phyloP scores from a whole-genome alignment of 2,113 vertebrate genomes.

The Porphyrio hochstetteri region DNA sequence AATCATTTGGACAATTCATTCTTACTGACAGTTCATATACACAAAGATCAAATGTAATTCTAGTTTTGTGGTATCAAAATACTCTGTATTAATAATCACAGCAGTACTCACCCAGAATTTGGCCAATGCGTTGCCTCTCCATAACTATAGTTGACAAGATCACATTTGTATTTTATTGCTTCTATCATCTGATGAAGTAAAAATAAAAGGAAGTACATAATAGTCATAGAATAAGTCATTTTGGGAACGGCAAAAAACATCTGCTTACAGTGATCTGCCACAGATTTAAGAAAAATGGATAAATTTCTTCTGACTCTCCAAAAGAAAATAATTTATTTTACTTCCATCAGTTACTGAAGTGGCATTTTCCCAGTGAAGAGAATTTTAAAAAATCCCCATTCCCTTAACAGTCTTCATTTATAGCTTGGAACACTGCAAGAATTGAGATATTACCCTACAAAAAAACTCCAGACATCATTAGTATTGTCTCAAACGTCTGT shows the following conservation, averaged over 20 bases:
- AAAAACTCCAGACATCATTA: not conserved
- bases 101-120: conserved; percentile 89
- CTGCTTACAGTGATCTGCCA: not conserved
- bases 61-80: not conserved
- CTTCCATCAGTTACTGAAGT: not conserved
- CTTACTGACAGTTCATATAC: not conserved
- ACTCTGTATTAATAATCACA: not conserved
- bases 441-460: not conserved
- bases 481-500: not conserved
- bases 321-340: not conserved
- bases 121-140: conserved; percentile 99
- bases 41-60: not conserved
- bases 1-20: not conserved
- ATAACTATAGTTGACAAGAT: conserved; percentile 98
- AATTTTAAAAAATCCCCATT: not conserved
- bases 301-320: not conserved
- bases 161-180: conserved; percentile 97
- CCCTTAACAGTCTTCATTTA: not conserved
- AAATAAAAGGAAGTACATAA: conserved; percentile 39
- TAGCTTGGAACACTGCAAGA: too few relatives aligned
- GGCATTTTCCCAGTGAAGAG: not conserved
- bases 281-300: not conserved
- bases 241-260: not conserved
- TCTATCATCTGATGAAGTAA: conserved; percentile 91
- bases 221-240: not conserved